Conservation (phyloP, 2,888 invertebrate genomes). For the Trissoscelio sp. region DNA sequence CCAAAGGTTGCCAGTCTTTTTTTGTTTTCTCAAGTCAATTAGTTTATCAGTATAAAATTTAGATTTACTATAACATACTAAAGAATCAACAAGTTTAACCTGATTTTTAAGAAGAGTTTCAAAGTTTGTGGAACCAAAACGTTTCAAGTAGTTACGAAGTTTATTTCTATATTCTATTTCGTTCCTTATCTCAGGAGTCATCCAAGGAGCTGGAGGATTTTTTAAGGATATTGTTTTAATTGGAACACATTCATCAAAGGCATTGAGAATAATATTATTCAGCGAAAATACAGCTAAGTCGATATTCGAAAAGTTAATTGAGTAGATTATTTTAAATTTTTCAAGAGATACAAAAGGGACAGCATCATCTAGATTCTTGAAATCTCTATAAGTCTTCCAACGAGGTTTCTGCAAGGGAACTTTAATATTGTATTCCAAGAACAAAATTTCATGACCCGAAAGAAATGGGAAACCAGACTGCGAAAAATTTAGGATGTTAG, state of each 20-base stretch:
- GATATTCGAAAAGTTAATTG: neutral
- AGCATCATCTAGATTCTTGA: neutral
- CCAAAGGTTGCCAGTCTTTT: neutral
- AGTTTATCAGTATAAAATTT: neutral
- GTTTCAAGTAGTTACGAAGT: neutral
- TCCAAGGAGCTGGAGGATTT: neutral
- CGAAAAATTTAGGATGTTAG: neutral
- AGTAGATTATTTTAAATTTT: neutral
- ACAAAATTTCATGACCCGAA: neutral
- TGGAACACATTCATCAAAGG: neutral
- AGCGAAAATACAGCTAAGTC: neutral
- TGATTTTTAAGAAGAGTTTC: neutral
- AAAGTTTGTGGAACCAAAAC: neutral
- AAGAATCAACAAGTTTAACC: neutral
- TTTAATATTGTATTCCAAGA: neutral
- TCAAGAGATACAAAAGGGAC: no score
- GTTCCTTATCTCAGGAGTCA: neutral
- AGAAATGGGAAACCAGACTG: neutral
- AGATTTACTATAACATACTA: neutral
- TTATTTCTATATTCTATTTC: slow-evolving; percentile 1
- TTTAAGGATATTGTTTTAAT: neutral
- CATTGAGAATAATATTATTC: no score
- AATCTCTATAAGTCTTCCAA: neutral
- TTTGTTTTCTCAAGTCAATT: neutral
- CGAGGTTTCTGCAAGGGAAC: neutral